Base-by-base conservation (phyloP, 2,797 vertebrate genomes). In the Scolopax rusticola region DNA sequence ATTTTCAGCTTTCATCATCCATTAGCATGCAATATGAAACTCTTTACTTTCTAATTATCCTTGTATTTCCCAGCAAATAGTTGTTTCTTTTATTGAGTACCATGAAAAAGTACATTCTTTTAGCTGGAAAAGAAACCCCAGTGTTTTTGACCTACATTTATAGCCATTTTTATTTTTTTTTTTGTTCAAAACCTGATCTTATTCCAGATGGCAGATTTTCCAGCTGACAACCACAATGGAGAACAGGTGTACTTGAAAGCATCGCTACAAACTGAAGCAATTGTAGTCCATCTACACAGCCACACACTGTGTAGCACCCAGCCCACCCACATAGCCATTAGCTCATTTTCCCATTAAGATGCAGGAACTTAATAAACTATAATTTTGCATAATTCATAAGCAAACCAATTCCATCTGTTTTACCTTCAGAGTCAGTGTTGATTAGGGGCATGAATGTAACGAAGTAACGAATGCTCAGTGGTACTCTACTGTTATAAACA, bases 381-480 rank as follows among this genome's bases (percentile, higher is more conserved):
- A 82, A 96, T 80, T 95, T 83, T 96, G 84, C 89, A 83, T 71
- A 79, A 97, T 94, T 96, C 56, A 95, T 67, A 95, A 87, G 74
- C 71, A 96, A 96, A 96, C 59, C 95, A 94, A 83, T 87, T 77
- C 80, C 87, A 97, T 94, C 90, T 93, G 94, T 79, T 97, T 92
- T 57, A 88, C 80, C 78, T 96, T 91, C 43, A 77, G 60, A 92
- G 82, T 92, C 79, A 91, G 28, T 38, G 45, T 70, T 93, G 64
- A 85, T 97, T 91, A 87, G 50, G 76, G 81, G 27, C 59, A 95
- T 13, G 74, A 78, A 80, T 47, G 59, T 51, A 93, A 70, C 89
- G 61, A 93, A 90, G 47, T 57, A 59, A 50, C 33, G 8, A 84
- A 97, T 61, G 80, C 43, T 65, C 73, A 74, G 57, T 43, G 50